Percentiles rank a stretch among this genome's conserved stretches.
phyloP scores from a whole-genome alignment of 1,140 invertebrate species.

The Pogonus chalceus region DNA sequence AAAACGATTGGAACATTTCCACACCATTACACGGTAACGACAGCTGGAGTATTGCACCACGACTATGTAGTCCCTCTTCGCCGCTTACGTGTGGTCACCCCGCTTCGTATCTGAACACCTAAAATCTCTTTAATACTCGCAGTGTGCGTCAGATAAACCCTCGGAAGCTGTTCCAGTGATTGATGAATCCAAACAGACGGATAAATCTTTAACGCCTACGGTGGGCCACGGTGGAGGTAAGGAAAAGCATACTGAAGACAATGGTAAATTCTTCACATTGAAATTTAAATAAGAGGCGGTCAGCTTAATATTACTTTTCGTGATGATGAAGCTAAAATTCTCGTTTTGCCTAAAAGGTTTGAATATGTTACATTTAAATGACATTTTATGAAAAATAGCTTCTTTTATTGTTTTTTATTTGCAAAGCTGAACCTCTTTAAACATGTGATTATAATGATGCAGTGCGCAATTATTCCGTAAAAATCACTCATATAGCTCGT shows the following conservation, averaged over 20 bases:
- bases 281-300: background rate
- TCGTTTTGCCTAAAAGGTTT: too few species aligned
- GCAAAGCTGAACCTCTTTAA: too few species aligned
- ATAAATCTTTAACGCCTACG: conserved; percentile 5
- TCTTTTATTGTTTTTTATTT: too few species aligned
- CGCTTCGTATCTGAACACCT: background rate
- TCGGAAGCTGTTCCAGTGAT: conserved; percentile 4
- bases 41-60: background rate
- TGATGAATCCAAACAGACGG: conserved; percentile 6
- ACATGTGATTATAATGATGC: too few species aligned
- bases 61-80: background rate
- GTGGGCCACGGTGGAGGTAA: background rate
- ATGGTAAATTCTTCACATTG: background rate
- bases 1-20: conserved; percentile 1
- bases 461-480: background rate
- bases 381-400: too few species aligned
- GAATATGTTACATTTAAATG: too few species aligned
- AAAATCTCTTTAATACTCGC: conserved; percentile 6
- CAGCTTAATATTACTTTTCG: background rate
- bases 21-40: conserved; percentile 1
- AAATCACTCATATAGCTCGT: background rate
- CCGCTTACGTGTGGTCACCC: background rate
- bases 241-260: background rate
- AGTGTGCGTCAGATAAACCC: conserved; percentile 1
- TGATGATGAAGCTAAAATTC: too few species aligned